Percentiles rank a stretch among this genome's conserved stretches.
Evolutionary conservation across 2,113 vertebrate genomes (phyloP).

Genomic region (Scortum barcoo): DNA sequence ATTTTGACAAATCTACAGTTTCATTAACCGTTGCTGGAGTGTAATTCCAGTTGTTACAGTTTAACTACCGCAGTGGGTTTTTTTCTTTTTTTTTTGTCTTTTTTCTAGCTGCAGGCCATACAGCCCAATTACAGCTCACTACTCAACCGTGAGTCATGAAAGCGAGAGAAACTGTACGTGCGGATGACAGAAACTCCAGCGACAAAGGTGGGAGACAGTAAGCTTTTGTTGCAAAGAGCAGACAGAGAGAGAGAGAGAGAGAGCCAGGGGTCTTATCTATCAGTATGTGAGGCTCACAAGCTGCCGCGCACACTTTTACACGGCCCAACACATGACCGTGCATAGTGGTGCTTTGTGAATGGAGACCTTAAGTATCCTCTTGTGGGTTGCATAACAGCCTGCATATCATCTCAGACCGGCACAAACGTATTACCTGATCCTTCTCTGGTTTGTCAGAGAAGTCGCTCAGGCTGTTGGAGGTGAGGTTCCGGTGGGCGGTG

Average conservation of each 20-base stretch:
- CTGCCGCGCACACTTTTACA: slow-evolving; percentile 14
- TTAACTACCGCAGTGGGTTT: slow-evolving; percentile 43
- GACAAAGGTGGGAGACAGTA: slow-evolving; percentile 28
- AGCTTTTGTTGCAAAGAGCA: slow-evolving; percentile 46
- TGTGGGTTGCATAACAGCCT: background rate
- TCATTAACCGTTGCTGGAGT: slow-evolving; percentile 10
- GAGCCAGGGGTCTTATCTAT: slow-evolving; percentile 22
- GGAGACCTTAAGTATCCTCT: background rate
- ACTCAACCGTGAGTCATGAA: slow-evolving; percentile 18
- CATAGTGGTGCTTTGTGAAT: slow-evolving; percentile 41
- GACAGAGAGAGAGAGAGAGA: background rate
- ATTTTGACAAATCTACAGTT: slow-evolving; percentile 21
- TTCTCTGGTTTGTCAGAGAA: slow-evolving; percentile 98
- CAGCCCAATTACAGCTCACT: background rate
- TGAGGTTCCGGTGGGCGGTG: slow-evolving; percentile 92
- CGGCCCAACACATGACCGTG: slow-evolving; percentile 20
- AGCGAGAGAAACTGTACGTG: slow-evolving; percentile 23
- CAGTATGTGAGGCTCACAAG: slow-evolving; percentile 27
- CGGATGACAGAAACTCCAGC: slow-evolving; percentile 14
- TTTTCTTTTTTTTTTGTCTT: slow-evolving; percentile 14
- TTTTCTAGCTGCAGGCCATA: background rate
- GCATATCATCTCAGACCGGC: background rate
- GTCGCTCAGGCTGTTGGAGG: slow-evolving; percentile 95
- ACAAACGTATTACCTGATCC: slow-evolving; percentile 89
- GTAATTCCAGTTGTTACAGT: slow-evolving; percentile 47